Base-by-base conservation (phyloP, 2,888 invertebrate species). In the Drosophila kambysellisi region DNA sequence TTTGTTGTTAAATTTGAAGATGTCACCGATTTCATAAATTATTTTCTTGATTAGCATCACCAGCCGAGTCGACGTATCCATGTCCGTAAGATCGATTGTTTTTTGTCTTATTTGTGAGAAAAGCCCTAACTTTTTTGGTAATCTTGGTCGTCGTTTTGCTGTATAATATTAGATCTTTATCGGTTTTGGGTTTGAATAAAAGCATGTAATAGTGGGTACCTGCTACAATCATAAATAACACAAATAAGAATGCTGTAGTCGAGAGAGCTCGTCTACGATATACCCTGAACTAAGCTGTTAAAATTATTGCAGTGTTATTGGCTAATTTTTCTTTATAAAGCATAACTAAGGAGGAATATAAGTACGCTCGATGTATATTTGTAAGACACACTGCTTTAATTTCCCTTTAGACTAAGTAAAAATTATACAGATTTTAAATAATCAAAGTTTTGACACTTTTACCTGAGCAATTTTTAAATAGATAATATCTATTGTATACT, bases 401-500 rank as follows among this genome's bases (percentile, higher is more conserved):
- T 12, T 20, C 20, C 20, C 20, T 4, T 46, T 46, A 46, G 12
- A 20, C 12, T 46, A 46, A 20, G 20, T 12, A 46, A 46, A 20
- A 15, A 20, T 46, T 46, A 20, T 4, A 20, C 7, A 15, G 12
- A 46, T 7, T 46, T 7, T 43, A 43, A 12, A 12, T 43, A 20
- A 43, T 12, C 7, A 20, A 12, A 4, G 4, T 46, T 20, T 20
- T 20, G 46, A 7, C 12, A 25, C 46, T 25, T 25, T 25, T 20
- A 25, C 8, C 25, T 15, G 8, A 15, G 15, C 8, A 20, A 9
- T 46, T 46, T 46, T 20, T 15, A 25, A 25, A 25, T 15, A 12
- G 30, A 29, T 15, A 15, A 20, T 8, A 15, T 20, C 9, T 17
- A 29, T 37, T 9, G 29, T 20, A 39, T 94, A 97, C 98, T 97